Evolutionary conservation across 2,797 vertebrate genomes (phyloP), one percentile per base, ranked within the genome.

Genomic region (Macropodus opercularis): DNA sequence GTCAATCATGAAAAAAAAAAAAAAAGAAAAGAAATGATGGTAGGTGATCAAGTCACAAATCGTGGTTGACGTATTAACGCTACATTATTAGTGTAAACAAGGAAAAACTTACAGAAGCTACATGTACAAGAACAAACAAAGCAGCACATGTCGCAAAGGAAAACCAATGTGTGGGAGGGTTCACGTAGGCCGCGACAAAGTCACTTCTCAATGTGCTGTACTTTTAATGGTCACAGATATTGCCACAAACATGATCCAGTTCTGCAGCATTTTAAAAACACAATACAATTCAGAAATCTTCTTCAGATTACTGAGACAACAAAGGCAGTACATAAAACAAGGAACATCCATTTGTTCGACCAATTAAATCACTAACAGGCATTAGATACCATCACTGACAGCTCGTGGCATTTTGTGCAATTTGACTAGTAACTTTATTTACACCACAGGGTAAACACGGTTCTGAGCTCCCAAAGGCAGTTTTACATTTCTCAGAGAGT

Each of bases 201-300:
- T 1, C 14, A 69, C n/a, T 7, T 63, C 6, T 66, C 22, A 65
- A 34, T 63, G 54, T 47, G 72, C 64, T 61, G 65, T n/a, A 63
- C 63, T n/a, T 90, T 86, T 84, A 87, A 83, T 83, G 34, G 60
- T 46, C 49, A 84, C 52, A 77, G 58, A 75, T 55, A 67, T 21
- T 62, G 65, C 47, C 61, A 65, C 11, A 63, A 84, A 77, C 69
- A 49, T 29, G 54, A 55, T 73, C 49, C 63, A 77, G 48, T 64
- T 62, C 31, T 68, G 22, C 18, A 66, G 14, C 49, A 56, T 54
- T 22, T 40, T 52, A 10, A 64, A 75, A 48, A 76, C 59, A 46
- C 2, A 57, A 66, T 1, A 63, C 8, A 64, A 32, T 1, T 23
- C 60, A 79, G 38, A 44, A 61, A 66, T 55, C 38, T 59, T 24